Base-by-base conservation (phyloP, 2,888 invertebrate species). In the Eupithecia tripunctaria region DNA sequence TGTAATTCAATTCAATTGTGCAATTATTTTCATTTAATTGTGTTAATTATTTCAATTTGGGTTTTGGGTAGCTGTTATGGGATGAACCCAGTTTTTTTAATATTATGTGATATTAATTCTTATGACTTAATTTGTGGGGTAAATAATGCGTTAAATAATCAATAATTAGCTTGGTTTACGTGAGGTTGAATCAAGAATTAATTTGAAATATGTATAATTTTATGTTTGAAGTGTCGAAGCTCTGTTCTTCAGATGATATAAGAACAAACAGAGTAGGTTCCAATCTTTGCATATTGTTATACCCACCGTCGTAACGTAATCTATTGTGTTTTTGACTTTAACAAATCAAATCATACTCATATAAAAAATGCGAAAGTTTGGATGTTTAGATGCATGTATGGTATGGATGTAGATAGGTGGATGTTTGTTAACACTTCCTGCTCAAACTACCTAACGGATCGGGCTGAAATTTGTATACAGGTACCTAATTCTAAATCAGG, bases 21-120 rank as follows among this genome's bases (percentile, higher is more conserved):
- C 21, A 36, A 67, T 15, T 36, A 68, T 62, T 62, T 62, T 60
- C 60, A 18, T 60, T 29, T 60, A 29, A 29, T 29, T 29, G 27
- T 27, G 41, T 43, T 47, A 51, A 69, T 69, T 69, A 63, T 64
- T 69, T 69, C 36, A 64, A 63, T 63, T 63, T 64, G n/a, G 64
- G 63, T 60, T 59, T 59, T 27, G 3, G 59, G 14, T 59, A 27
- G 15, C 59, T 8, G 36, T 69, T 47, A 47, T 47, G 14, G 12
- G 62, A 47, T 25, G 65, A 2, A 25, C 25, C 27, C 63, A 18
- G 56, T 36, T 38, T 70, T 70, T 38, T 56, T 56, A 27, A 38
- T 64, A 64, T 69, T 51, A 64, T 25, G 12, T 69, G 56, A 38
- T 27, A 66, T 66, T 60, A 25, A 43, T 56, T 70, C n/a, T 36